Conservation (phyloP, 2,888 invertebrate species). For the Lamellibrachia columna region DNA sequence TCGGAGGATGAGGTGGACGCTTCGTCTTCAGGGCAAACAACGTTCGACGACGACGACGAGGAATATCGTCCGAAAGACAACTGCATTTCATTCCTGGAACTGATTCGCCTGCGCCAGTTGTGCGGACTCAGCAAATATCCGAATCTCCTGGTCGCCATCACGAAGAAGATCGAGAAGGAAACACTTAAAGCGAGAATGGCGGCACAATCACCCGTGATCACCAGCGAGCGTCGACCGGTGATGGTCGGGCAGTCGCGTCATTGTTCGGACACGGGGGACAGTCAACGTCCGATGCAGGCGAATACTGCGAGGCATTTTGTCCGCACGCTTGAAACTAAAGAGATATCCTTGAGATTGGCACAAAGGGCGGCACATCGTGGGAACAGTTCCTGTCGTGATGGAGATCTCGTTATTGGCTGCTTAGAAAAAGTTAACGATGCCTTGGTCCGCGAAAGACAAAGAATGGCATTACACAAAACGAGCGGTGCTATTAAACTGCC, state of each 20-base stretch:
- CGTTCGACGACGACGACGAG: background rate
- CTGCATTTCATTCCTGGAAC: background rate
- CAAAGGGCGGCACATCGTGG: background rate
- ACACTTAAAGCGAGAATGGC: background rate
- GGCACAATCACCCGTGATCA: background rate
- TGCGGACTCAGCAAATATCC: background rate
- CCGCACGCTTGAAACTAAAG: background rate
- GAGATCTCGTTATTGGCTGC: background rate
- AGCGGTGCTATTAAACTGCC: background rate
- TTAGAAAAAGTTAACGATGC: background rate
- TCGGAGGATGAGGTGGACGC: background rate
- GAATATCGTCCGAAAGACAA: background rate
- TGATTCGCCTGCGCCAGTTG: background rate
- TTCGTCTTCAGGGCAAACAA: background rate
- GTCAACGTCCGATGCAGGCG: background rate
- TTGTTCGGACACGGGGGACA: background rate
- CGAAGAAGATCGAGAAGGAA: background rate
- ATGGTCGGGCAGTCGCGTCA: background rate
- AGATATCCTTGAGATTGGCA: background rate
- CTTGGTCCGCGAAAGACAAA: background rate
- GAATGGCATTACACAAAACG: background rate
- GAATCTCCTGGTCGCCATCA: background rate
- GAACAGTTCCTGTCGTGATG: background rate
- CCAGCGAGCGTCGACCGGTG: background rate
- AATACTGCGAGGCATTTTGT: background rate